These are phyloP conservation scores for Nematolebias whitei DNA, from an alignment of 2,113 vertebrate species.

Conservation along the genomic window DNA sequence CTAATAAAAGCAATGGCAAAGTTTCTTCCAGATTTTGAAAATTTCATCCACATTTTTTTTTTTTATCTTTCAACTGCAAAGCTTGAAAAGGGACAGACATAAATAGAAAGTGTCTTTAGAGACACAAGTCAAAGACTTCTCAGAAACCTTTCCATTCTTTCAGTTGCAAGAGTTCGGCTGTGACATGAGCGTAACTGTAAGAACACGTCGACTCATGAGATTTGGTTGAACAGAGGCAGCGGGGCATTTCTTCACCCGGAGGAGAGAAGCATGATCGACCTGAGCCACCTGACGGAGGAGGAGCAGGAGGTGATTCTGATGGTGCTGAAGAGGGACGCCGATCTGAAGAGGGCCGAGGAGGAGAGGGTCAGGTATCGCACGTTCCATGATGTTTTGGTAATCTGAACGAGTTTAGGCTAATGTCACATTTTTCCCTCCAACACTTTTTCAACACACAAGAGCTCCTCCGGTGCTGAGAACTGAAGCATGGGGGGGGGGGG, in stretches of 20 bases:
- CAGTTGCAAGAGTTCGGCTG: too few relatives aligned
- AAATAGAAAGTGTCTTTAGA: too few relatives aligned
- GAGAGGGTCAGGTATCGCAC: constrained; percentile 86
- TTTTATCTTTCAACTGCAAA: too few relatives aligned
- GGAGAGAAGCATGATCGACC: constrained; percentile 88
- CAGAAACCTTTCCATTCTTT: too few relatives aligned
- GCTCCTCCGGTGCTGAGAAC: constrained; percentile 32
- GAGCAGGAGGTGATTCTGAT: constrained; percentile 91
- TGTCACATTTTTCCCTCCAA: constrained; percentile 29
- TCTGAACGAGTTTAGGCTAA: constrained; percentile 6
- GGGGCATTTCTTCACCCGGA: constrained; percentile 11
- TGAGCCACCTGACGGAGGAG: constrained; percentile 94
- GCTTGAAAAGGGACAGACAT: too few relatives aligned
- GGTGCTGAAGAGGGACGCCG: constrained; percentile 89
- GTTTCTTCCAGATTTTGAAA: too few relatives aligned
- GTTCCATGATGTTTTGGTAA: too few relatives aligned
- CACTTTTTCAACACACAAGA: constrained; percentile 62
- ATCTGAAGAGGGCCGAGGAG: constrained; percentile 90
- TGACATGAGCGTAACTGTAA: background rate
- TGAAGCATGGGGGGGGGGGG: too few relatives aligned
- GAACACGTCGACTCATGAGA: background rate
- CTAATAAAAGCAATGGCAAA: too few relatives aligned
- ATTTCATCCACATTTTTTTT: too few relatives aligned
- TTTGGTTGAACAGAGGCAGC: constrained; percentile 3
- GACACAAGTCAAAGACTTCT: too few relatives aligned